A percentile compares a stretch with the other conserved stretches of the same genome.
These are phyloP conservation scores for Chaetodon auriga DNA, from an alignment of 2,113 vertebrate genomes.

Conservation along the genomic window DNA sequence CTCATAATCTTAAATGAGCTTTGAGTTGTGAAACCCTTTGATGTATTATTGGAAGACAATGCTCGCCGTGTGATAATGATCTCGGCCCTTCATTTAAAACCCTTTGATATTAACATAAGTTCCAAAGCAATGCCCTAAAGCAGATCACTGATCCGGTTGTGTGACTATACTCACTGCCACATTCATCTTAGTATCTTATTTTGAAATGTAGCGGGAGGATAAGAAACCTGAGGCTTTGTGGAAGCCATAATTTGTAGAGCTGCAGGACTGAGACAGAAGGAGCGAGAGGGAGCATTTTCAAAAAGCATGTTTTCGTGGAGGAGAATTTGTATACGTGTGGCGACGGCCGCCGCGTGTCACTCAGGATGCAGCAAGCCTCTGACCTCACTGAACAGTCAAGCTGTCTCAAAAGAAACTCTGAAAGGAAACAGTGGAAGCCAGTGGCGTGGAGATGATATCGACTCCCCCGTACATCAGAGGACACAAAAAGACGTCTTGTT, in stretches of 20 bases:
- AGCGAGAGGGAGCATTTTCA: neutral
- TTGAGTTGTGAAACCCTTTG: constrained; percentile 45
- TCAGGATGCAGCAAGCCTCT: neutral
- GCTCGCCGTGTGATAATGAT: constrained; percentile 38
- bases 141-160: constrained; percentile 31
- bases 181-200: constrained; percentile 39
- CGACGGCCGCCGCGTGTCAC: too few relatives aligned
- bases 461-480: neutral
- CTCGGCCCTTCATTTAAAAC: constrained; percentile 34
- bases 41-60: constrained; percentile 53
- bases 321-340: too few relatives aligned
- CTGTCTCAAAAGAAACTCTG: constrained; percentile 1
- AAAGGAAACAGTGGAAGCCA: neutral
- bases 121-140: constrained; percentile 28
- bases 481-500: neutral
- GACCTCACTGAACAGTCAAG: constrained; percentile 9
- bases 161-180: constrained; percentile 23
- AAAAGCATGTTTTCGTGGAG: constrained; percentile 6
- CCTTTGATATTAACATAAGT: constrained; percentile 48
- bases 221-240: neutral
- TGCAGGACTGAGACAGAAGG: constrained; percentile 11
- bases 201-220: neutral
- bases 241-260: constrained; percentile 8
- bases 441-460: neutral
- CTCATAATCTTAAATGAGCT: constrained; percentile 52